A percentile compares a stretch with the other conserved stretches of the same genome.
These are phyloP conservation scores for Chaunax sp. DNA, from an alignment of 2,797 vertebrate genomes.

Conservation along the genomic window DNA sequence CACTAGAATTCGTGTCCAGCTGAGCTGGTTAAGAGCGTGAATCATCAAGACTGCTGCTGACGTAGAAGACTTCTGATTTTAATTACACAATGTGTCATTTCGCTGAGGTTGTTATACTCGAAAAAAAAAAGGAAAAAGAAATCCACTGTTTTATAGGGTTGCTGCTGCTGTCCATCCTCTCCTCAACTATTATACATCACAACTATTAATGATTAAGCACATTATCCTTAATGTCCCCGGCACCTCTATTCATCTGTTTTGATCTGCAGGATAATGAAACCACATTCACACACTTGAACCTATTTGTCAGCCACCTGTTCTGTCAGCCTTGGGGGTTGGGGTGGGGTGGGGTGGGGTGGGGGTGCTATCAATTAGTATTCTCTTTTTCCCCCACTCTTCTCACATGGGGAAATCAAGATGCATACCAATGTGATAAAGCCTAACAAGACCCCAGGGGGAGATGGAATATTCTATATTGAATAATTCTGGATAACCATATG, in stretches of 20 bases:
- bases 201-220: slow-evolving; percentile 30
- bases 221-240: slow-evolving; percentile 14
- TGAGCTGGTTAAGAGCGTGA: background rate
- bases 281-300: slow-evolving; percentile 38
- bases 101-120: too few species aligned
- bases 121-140: too few species aligned
- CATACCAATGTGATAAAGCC: slow-evolving; percentile 28
- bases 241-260: slow-evolving; percentile 30
- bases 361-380: slow-evolving; percentile 53
- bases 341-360: slow-evolving; percentile 15
- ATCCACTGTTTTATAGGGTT: too few species aligned
- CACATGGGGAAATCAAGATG: slow-evolving; percentile 11
- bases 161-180: slow-evolving; percentile 1
- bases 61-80: background rate
- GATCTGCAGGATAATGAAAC: slow-evolving; percentile 52
- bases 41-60: background rate
- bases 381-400: slow-evolving; percentile 15
- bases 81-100: too few species aligned
- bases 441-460: slow-evolving; percentile 51
- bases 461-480: slow-evolving; percentile 33
- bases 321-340: slow-evolving; percentile 12
- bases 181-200: slow-evolving; percentile 21
- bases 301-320: slow-evolving; percentile 58
- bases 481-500: slow-evolving; percentile 30
- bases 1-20: background rate